These are phyloP conservation scores for Microctonus aethiopoides DNA, from an alignment of 2,888 invertebrate genomes.

Conservation along the genomic window DNA sequence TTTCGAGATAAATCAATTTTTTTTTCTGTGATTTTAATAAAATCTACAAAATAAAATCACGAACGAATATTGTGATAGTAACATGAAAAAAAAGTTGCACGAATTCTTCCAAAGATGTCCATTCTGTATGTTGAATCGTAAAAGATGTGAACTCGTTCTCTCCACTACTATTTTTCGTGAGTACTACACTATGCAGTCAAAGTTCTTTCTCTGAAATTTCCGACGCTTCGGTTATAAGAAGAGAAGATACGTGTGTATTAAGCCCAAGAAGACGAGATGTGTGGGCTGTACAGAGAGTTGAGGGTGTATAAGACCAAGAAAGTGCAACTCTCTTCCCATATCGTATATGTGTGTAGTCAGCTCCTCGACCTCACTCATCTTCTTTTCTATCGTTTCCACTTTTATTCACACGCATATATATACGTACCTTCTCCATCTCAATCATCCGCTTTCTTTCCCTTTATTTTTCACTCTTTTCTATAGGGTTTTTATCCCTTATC, in stretches of 20 bases:
- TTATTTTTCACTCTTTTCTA: conserved; percentile 42
- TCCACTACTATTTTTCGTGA: background rate
- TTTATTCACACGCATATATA: conserved; percentile 19
- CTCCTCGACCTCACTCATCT: conserved; percentile 33
- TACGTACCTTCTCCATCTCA: conserved; percentile 17
- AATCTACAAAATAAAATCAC: no score
- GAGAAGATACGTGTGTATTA: conserved; percentile 1
- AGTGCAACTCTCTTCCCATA: conserved; percentile 25
- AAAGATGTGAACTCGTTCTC: conserved; percentile 5
- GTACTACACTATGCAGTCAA: conserved; percentile 3
- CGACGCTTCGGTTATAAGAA: conserved; percentile 20
- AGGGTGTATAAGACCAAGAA: conserved; percentile 27
- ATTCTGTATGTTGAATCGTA: background rate
- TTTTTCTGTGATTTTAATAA: no score
- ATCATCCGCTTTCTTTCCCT: conserved; percentile 15
- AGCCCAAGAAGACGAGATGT: conserved; percentile 3
- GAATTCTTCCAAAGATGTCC: conserved; percentile 20
- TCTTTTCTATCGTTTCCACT: conserved; percentile 32
- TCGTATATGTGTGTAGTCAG: conserved; percentile 24
- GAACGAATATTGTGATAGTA: background rate
- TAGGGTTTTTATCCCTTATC: conserved; percentile 35
- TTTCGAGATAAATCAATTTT: no score
- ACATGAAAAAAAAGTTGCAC: background rate
- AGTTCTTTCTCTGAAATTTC: conserved; percentile 23
- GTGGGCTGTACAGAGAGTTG: conserved; percentile 8